Evolutionary conservation across 2,113 vertebrate species (phyloP).

Genomic region (Nesoenas mayeri): DNA sequence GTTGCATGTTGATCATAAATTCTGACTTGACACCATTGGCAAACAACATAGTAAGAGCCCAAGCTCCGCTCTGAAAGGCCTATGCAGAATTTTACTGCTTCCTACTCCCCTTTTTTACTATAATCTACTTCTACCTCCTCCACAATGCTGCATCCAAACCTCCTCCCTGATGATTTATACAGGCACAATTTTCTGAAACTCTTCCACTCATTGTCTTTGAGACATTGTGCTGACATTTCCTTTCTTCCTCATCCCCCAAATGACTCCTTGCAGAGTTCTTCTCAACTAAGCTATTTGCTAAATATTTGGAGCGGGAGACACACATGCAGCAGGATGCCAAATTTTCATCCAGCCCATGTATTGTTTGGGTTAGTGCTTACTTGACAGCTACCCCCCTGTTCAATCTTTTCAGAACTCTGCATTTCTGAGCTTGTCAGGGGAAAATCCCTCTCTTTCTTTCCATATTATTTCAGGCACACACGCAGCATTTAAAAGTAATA

Average conservation of each 20-base stretch:
- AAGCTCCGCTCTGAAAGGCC: background rate
- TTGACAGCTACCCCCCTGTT: slow-evolving; percentile 28
- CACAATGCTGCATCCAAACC: background rate
- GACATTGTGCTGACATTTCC: slow-evolving; percentile 42
- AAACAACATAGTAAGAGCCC: fast-evolving
- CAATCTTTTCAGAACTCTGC: slow-evolving; percentile 18
- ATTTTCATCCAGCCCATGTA: slow-evolving; percentile 40
- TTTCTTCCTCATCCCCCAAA: slow-evolving; percentile 37
- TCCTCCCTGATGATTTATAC: slow-evolving; percentile 8
- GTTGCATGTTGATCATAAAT: background rate
- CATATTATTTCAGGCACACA: slow-evolving; percentile 29
- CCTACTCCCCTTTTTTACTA: background rate
- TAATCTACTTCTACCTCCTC: background rate
- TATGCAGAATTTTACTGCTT: background rate
- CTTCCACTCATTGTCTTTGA: slow-evolving; percentile 21
- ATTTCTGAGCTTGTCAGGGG: background rate
- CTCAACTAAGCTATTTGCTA: background rate
- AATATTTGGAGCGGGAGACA: background rate
- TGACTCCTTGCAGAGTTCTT: slow-evolving; percentile 5
- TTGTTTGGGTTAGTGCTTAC: slow-evolving; percentile 35
- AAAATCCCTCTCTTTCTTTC: slow-evolving; percentile 5
- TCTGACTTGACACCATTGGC: background rate
- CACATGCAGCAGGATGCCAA: background rate
- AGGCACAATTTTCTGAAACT: slow-evolving; percentile 29
- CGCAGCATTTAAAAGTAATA: slow-evolving; percentile 18